Percentiles rank a stretch among this genome's conserved stretches.
Conservation (phyloP, 2,113 vertebrate species). For the Numida meleagris region DNA sequence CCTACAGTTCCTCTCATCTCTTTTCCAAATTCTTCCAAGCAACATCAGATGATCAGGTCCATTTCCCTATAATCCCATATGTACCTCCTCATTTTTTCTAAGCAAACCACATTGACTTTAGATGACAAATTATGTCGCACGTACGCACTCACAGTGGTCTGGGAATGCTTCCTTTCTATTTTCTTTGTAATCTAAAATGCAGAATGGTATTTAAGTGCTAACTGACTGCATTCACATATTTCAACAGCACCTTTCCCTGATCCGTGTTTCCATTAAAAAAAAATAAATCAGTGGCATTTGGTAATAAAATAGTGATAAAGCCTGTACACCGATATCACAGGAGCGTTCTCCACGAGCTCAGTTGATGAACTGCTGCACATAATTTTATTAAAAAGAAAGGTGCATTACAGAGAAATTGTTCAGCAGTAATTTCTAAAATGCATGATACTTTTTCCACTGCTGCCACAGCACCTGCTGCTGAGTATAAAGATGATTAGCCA, state of each 20-base stretch:
- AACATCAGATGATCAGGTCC: neutral
- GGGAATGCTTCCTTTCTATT: neutral
- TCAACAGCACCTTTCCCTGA: neutral
- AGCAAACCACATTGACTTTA: neutral
- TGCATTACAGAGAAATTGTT: slow-evolving; percentile 46
- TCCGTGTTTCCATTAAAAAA: neutral
- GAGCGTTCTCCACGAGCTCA: neutral
- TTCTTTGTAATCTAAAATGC: neutral
- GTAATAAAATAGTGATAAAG: slow-evolving; percentile 27
- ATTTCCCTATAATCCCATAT: neutral
- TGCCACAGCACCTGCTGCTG: slow-evolving; percentile 72
- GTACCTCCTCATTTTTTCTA: neutral
- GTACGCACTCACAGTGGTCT: neutral
- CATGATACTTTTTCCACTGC: slow-evolving; percentile 27
- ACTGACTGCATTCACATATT: neutral
- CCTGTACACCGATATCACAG: neutral
- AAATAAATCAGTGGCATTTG: neutral
- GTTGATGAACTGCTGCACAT: slow-evolving; percentile 44
- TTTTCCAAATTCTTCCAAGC: neutral
- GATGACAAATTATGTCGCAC: neutral
- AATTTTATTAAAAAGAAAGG: slow-evolving; percentile 30
- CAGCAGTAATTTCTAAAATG: slow-evolving; percentile 50
- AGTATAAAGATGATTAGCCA: slow-evolving; percentile 67
- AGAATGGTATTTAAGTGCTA: neutral
- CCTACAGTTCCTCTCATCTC: neutral